Evolutionary conservation across 2,797 vertebrate genomes (phyloP).

Genomic region (Scleropages formosus): DNA sequence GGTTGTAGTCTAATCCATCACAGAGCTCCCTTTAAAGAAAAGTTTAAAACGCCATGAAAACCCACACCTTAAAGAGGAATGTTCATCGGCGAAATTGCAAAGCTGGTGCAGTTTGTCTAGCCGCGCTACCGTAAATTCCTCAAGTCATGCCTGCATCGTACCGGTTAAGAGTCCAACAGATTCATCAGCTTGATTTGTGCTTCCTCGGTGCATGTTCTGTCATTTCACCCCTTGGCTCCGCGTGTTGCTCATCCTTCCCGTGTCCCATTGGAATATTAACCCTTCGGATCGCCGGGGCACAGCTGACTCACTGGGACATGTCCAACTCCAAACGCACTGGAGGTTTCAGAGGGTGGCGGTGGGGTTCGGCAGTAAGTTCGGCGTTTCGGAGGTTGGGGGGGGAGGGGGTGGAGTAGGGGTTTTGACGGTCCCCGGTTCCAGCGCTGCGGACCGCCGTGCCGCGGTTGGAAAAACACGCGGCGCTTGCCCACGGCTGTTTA

Average conservation of each 20-base stretch:
- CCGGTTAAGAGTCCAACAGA: too few relatives aligned
- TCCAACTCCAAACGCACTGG: too few relatives aligned
- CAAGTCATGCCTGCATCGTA: too few relatives aligned
- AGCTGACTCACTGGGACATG: neutral
- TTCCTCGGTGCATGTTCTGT: too few relatives aligned
- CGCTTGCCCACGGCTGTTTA: slow-evolving; percentile 50
- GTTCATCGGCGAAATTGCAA: too few relatives aligned
- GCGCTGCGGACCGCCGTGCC: slow-evolving; percentile 52
- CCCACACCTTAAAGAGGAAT: too few relatives aligned
- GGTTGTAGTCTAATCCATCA: slow-evolving; percentile 34
- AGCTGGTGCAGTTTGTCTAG: too few relatives aligned
- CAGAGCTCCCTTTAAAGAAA: slow-evolving; percentile 35
- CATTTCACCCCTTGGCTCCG: too few relatives aligned
- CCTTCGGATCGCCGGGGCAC: neutral
- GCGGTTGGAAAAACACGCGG: slow-evolving; percentile 26
- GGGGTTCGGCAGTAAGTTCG: neutral
- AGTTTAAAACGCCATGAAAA: slow-evolving; percentile 27
- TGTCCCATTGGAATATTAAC: too few relatives aligned
- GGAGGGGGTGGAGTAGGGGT: neutral
- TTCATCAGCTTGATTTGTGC: too few relatives aligned
- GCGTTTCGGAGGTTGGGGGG: neutral
- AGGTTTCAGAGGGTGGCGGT: neutral
- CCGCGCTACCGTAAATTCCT: too few relatives aligned
- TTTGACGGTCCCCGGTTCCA: neutral
- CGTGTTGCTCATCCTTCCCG: too few relatives aligned